Evolutionary conservation across 1,140 invertebrate species (phyloP).

Genomic region (Lutraria rhynchaena): DNA sequence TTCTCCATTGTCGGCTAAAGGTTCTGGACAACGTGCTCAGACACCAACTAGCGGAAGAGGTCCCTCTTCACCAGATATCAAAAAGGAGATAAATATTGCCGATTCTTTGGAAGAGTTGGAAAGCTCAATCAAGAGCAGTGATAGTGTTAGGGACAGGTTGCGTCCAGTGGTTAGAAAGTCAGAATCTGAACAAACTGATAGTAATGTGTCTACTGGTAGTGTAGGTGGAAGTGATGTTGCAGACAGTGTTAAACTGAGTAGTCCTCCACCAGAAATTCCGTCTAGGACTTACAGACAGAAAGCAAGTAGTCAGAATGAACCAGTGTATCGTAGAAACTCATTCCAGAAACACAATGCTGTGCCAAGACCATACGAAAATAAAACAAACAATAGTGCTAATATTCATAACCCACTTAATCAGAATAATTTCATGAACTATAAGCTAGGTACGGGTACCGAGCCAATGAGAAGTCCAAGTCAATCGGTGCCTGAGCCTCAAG

Average conservation of each 20-base stretch:
- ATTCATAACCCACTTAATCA: slow-evolving; percentile 46
- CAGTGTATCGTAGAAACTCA: slow-evolving; percentile 40
- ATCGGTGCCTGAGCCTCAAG: slow-evolving; percentile 48
- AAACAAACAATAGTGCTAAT: slow-evolving; percentile 42
- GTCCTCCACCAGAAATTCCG: slow-evolving; percentile 38
- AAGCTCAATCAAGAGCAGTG: slow-evolving; percentile 33
- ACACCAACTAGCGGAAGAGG: background rate
- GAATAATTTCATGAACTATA: slow-evolving; percentile 35
- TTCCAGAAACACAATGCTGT: slow-evolving; percentile 43
- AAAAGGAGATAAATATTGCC: slow-evolving; percentile 1
- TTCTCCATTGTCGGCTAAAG: slow-evolving; percentile 41
- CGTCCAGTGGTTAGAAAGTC: slow-evolving; percentile 46
- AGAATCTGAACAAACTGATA: background rate
- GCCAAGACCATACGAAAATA: slow-evolving; percentile 59
- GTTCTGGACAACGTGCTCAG: background rate
- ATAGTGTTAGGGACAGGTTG: slow-evolving; percentile 47
- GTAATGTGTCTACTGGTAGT: background rate
- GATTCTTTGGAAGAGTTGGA: slow-evolving; percentile 54
- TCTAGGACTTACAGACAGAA: slow-evolving; percentile 50
- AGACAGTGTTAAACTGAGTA: slow-evolving; percentile 7
- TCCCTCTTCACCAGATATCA: background rate
- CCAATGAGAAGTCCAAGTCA: slow-evolving; percentile 35
- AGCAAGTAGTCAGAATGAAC: slow-evolving; percentile 17
- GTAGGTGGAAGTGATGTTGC: background rate
- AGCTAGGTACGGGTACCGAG: background rate